Base-by-base conservation (phyloP, 30 jellyfish, hydroid and myxozoan genomes). In the Aurelia sp. region DNA sequence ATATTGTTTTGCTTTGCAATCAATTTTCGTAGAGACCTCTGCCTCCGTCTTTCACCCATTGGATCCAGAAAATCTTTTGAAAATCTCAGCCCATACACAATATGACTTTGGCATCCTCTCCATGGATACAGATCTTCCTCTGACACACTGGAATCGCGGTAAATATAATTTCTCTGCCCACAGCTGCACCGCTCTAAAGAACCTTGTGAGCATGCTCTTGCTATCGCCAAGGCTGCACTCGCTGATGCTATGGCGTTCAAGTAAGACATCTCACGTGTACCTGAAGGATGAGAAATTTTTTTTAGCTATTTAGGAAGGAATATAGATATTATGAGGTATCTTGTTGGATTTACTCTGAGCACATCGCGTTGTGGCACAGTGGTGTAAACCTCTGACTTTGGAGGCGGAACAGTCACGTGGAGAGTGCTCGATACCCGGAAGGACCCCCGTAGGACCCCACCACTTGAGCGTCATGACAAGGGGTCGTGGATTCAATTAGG, bases 181-280 rank as follows among this genome's bases (percentile, higher is more conserved):
- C 96, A 87, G 13, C 89, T 72, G 51, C 96, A 87, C 47, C 65
- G 52, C 61, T 22, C 57, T 13, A 87, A 79, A 18, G 85, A 13
- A 48, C 96, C 96, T 19, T 47, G 71, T 44, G 96, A 78, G 74
- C 96, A 87, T 27, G 91, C 96, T 59, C 51, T 78, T 18, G 91
- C 85, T 19, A 87, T 62, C 16, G 81, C 96, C 76, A 77, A 58
- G 6, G 96, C 96, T 18, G 96, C 96, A 40, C 96, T 89, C 1
- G 96, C 96, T 20, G 96, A 78, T 16, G 96, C 91, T 27, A 87
- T 87, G 63, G 91, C 96, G 71, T 91, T 87, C 16, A 87, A 78
- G 63, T 57, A 87, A 0, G 96, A 82, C 66, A 76, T 87, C 44
- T 87, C 96, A 3, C 81, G 79, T 37, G 96, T 86, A 15, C 96